These are phyloP conservation scores for Semnornis frantzii DNA, from an alignment of 2,113 vertebrate species.

Conservation along the genomic window DNA sequence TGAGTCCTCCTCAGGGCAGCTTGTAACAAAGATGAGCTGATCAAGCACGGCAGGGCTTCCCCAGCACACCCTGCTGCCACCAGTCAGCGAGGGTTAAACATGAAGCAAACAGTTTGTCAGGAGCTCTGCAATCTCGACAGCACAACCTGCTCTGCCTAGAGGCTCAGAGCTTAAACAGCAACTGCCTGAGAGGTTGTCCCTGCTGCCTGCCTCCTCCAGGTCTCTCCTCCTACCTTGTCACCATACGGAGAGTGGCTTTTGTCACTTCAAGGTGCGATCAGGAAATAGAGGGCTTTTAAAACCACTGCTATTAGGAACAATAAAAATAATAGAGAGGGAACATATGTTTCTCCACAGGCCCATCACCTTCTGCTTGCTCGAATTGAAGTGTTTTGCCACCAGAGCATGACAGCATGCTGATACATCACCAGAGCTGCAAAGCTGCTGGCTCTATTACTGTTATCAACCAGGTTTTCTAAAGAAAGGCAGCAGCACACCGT, in stretches of 20 bases:
- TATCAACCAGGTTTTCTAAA: slow-evolving; percentile 38
- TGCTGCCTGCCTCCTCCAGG: not conserved
- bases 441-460: slow-evolving; percentile 34
- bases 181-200: not conserved
- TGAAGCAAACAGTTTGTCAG: not conserved
- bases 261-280: slow-evolving; percentile 10
- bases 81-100: not conserved
- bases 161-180: not conserved
- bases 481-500: not conserved
- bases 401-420: slow-evolving; percentile 15
- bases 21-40: not conserved
- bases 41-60: not conserved
- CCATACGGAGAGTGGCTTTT: not conserved
- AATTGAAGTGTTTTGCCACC: slow-evolving; percentile 64
- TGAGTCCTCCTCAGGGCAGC: not conserved
- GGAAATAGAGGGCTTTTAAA: slow-evolving; percentile 33
- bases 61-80: not conserved
- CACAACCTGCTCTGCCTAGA: not conserved
- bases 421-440: not conserved
- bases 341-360: slow-evolving; percentile 43
- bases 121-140: not conserved
- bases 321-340: slow-evolving; percentile 47
- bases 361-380: slow-evolving; percentile 39
- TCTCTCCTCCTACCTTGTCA: not conserved
- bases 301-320: slow-evolving; percentile 45